phyloP scores from a whole-genome alignment of 1,140 invertebrate genomes.

The Hycleus cichorii region DNA sequence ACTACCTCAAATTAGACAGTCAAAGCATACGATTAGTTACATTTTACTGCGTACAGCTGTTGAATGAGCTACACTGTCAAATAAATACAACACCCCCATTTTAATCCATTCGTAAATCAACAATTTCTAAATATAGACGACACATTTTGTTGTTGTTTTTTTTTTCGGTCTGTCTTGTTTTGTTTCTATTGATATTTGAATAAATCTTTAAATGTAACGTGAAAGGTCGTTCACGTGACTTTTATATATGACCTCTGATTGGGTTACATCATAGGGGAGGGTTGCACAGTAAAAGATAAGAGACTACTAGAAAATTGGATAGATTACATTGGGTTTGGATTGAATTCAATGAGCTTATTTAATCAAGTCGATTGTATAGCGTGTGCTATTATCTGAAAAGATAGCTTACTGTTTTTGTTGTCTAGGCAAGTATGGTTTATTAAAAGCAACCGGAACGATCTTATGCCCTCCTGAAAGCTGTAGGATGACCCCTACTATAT shows the following conservation, averaged over 20 bases:
- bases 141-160: too few species aligned
- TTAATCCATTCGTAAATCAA: too few species aligned
- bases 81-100: too few species aligned
- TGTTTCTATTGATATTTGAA: constrained; percentile 3
- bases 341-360: constrained; percentile 39
- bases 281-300: constrained; percentile 30
- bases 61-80: too few species aligned
- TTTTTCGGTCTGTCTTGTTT: too few species aligned
- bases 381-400: constrained; percentile 13
- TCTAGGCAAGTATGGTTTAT: not conserved
- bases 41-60: too few species aligned
- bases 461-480: too few species aligned
- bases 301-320: constrained; percentile 36
- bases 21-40: too few species aligned
- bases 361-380: constrained; percentile 35
- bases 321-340: constrained; percentile 31
- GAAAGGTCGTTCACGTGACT: constrained; percentile 28
- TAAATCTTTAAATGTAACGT: constrained; percentile 11
- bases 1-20: too few species aligned
- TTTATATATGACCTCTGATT: constrained; percentile 25
- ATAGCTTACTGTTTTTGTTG: constrained; percentile 6
- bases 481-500: too few species aligned
- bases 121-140: too few species aligned
- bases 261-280: constrained; percentile 35
- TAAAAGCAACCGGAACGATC: too few species aligned